Base-by-base conservation (phyloP, 2,113 vertebrate species). In the Pygoscelis antarcticus region DNA sequence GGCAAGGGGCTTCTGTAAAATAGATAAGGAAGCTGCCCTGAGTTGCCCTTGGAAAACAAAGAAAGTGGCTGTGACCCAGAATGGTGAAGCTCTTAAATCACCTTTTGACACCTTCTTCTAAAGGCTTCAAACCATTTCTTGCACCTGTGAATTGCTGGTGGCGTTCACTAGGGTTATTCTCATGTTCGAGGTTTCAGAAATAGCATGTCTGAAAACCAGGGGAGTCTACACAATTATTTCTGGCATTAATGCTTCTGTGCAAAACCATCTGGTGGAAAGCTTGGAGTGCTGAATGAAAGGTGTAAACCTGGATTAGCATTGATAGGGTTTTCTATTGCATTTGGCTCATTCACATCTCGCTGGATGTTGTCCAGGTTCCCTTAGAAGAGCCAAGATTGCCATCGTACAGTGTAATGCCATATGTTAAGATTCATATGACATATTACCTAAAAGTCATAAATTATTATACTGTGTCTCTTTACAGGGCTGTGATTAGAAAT, bases 351-450 rank as follows among this genome's bases (percentile, higher is more conserved):
- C 95, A 74, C 83, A 16, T 97, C 89, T 97, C 96, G 68, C 97
- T 98, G 98, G 98, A 98, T 97, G 97, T 97, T 97, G 88, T 98
- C 98, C 98, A 98, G 96, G 93, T 98, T 98, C 94, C 94, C 87
- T 89, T 86, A 68, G 95, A 97, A 98, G 91, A 94, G 97, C 98
- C 98, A 98, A 98, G 98, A 98, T 97, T 98, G 97, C 98, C 97
- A 97, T 98, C 98, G 94, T 97, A 97, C 96, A 95, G 95, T 78
- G 83, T 91, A 97, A 93, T 97, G 98, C 98, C 98, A 98, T 98
- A 98, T 98, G 98, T 98, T 98, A 97, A 97, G 97, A 98, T 98
- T 98, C 98, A 98, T 95, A 66, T 97, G 98, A 98, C 96, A 97
- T 98, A 98, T 97, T 98, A 98, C 98, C 98, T 98, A 97, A 95